Base-by-base conservation (phyloP, 2,113 vertebrate species). In the Lamprotornis superbus region DNA sequence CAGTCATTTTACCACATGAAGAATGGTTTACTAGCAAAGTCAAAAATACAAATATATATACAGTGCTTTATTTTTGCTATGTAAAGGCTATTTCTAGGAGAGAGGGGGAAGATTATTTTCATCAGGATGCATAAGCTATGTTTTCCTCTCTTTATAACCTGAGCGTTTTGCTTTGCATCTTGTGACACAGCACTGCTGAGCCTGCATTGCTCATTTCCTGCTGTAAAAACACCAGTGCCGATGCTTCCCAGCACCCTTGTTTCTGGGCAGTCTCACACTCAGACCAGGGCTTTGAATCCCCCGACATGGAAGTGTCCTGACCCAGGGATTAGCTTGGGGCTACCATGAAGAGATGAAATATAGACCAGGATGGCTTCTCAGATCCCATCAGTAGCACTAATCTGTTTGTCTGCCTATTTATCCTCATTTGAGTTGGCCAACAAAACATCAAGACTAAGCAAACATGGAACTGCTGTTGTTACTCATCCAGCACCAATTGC, bases 331-430 rank as follows among this genome's bases (percentile, higher is more conserved):
- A 95, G 24, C 28, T 42, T 64, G 39, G 15, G 64, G 39, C 75
- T 59, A 75, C 47, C 33, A 63, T 1, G 3, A 80, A 60, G 91
- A 93, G 24, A 64, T 63, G 68, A 95, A 95, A 90, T 83, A 91
- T 17, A 95, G 63, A 77, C 0, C 1, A 11, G 33, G 39, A n/a
- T 5, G 3, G 27, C 68, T 81, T 84, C 63, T 83, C 56, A 37
- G 79, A 85, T 63, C n/a, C 67, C 84, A 90, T 50, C 85, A 37
- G 63, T n/a, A 83, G 33, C 80, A 78, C 70, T 83, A 88, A 87
- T 78, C 56, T 89, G 69, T 70, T 96, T 93, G 65, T 75, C 92
- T 90, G 75, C 18, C 67, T 90, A 35, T 94, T 91, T 85, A 79
- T 85, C 52, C 89, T 87, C 50, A 46, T 80, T 70, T 68, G 70